Evolutionary conservation across 64 coral and sea anemone genomes (phyloP).

Genomic region (Stichodactyla helianthus): DNA sequence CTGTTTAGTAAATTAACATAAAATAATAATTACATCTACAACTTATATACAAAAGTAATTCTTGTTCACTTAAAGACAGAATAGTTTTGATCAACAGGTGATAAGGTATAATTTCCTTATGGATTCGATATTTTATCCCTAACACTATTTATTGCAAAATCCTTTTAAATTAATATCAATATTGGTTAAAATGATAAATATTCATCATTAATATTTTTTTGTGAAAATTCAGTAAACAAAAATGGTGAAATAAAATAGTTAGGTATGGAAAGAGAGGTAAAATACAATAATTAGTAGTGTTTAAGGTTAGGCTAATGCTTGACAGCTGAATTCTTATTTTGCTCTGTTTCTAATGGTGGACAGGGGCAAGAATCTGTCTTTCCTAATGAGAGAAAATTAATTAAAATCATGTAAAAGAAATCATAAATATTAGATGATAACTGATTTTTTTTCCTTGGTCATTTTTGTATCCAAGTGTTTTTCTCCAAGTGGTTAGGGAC

Average conservation of each 20-base stretch:
- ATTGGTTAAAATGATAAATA: too few relatives aligned
- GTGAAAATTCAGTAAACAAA: too few relatives aligned
- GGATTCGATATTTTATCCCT: too few relatives aligned
- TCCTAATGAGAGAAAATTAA: background rate
- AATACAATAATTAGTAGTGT: background rate
- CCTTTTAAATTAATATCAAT: too few relatives aligned
- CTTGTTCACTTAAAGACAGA: background rate
- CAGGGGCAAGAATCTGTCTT: background rate
- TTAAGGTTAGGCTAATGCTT: background rate
- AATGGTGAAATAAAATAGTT: too few relatives aligned
- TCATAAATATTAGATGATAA: background rate
- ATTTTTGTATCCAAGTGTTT: background rate
- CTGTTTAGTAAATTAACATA: background rate
- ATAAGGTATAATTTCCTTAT: background rate
- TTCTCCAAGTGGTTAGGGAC: background rate
- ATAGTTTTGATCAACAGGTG: background rate
- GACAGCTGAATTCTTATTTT: background rate
- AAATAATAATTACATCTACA: background rate
- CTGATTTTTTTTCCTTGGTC: background rate
- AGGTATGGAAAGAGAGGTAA: background rate
- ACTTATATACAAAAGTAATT: background rate
- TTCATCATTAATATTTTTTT: too few relatives aligned
- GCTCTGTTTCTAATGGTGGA: background rate
- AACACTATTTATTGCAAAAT: too few relatives aligned
- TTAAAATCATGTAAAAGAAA: background rate